These are phyloP conservation scores for Trinectes maculatus DNA, from an alignment of 2,113 vertebrate species.

Conservation along the genomic window DNA sequence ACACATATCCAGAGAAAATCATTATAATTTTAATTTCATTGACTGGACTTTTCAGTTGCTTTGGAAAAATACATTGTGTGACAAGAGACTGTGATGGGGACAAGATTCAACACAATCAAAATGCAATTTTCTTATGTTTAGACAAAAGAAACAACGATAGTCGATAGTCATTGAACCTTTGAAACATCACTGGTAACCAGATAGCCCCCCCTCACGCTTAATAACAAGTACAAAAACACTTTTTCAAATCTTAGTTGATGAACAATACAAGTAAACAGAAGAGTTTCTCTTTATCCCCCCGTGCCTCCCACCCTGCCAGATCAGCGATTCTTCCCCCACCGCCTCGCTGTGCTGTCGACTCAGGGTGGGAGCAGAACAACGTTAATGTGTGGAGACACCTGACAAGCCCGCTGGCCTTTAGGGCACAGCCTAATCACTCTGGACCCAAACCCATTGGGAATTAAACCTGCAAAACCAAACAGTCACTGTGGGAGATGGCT, in stretches of 20 bases:
- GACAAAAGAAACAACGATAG: neutral
- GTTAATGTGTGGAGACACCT: slow-evolving; percentile 78
- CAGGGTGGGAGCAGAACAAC: slow-evolving; percentile 70
- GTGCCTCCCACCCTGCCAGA: slow-evolving; percentile 8
- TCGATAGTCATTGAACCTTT: neutral
- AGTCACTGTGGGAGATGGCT: slow-evolving; percentile 75
- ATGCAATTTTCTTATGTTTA: neutral
- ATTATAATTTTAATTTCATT: no score
- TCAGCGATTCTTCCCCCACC: slow-evolving; percentile 35
- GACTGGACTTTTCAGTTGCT: no score
- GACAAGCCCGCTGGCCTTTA: slow-evolving; percentile 75
- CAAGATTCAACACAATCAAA: neutral
- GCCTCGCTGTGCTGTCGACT: slow-evolving; percentile 70
- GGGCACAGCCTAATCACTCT: slow-evolving; percentile 78
- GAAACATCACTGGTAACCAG: neutral
- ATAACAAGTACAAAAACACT: neutral
- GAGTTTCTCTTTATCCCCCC: slow-evolving; percentile 22
- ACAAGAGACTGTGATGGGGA: no score
- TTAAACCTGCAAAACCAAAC: slow-evolving; percentile 80
- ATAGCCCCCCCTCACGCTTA: neutral
- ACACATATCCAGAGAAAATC: no score
- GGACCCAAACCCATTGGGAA: slow-evolving; percentile 73
- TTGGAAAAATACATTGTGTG: no score
- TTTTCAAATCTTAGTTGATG: slow-evolving; percentile 1
- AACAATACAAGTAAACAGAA: slow-evolving; percentile 18